These are phyloP conservation scores for Baryphthengus martii DNA, from an alignment of 2,113 vertebrate genomes.

Conservation along the genomic window DNA sequence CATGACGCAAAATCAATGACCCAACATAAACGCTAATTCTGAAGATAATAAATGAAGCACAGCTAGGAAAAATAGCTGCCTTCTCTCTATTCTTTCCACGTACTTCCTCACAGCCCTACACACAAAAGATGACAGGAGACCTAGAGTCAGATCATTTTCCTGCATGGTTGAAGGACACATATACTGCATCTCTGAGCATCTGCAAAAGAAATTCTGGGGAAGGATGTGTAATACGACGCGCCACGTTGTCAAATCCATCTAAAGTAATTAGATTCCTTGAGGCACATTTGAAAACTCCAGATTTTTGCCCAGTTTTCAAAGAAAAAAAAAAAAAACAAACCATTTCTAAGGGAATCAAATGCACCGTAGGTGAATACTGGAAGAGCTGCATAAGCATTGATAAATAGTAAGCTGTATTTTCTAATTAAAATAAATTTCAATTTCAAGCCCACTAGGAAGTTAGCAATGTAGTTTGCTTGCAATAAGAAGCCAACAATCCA, in stretches of 20 bases:
- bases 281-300: neutral
- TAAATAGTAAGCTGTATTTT: neutral
- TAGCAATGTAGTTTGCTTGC: neutral
- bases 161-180: rapidly evolving
- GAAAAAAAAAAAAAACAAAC: too few species aligned
- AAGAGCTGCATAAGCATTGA: neutral
- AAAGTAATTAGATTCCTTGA: neutral
- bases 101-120: neutral
- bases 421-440: neutral
- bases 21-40: neutral
- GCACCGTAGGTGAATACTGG: neutral
- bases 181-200: neutral
- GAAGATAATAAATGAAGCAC: neutral
- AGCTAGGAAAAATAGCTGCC: neutral
- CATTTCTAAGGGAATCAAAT: neutral
- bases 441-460: neutral
- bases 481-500: neutral
- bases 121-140: neutral
- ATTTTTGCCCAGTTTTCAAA: neutral
- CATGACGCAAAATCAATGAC: neutral
- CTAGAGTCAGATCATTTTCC: neutral
- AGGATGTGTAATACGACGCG: neutral
- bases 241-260: neutral
- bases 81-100: neutral
- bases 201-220: neutral